Base-by-base conservation (phyloP, 2,113 vertebrate genomes). In the Muntiacus reevesi region DNA sequence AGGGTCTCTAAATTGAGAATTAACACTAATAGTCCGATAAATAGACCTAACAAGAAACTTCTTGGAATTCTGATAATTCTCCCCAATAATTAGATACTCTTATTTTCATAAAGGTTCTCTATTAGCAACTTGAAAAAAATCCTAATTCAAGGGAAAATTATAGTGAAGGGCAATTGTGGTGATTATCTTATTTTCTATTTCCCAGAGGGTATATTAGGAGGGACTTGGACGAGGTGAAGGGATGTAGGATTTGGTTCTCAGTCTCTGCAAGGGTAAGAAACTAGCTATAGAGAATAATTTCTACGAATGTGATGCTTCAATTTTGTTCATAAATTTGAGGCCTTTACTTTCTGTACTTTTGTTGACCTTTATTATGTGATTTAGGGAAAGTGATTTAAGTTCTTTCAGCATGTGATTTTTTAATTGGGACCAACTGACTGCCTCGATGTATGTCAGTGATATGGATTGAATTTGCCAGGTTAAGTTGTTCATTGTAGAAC, bases 41-140 rank as follows among this genome's bases (percentile, higher is more conserved):
- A 59, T 33, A 88, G 23, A 71, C 17, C 55, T 95, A 55, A 60
- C 60, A 67, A 83, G 40, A 74, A 91, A 87, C 5, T 90, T 95
- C 40, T 97, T 92, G n/a, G 82, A 94, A 86, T 96, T 95, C 52
- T 87, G 85, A 90, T 94, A 40, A 40, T 79, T 94, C 30, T 78
- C 50, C 15, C 9, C 15, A 96, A 87, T 92, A 92, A 94, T 93
- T 60, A 86, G 33, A 76, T 78, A 67, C 15, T 81, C 25, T 82
- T 82, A 11, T 94, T 96, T 96, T 96, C 27, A 47, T 67, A 67
- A 95, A 96, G 27, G 15, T n/a, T 94, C 60, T 91, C 54, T 84
- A 47, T 36, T 60, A 85, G 36, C 86, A 89, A 89, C 45, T 92
- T 25, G 47, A 84, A 93, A 43, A 43, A 36, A 40, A 55, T 86